Evolutionary conservation across 2,113 vertebrate genomes (phyloP).

Genomic region (Jaculus jaculus): DNA sequence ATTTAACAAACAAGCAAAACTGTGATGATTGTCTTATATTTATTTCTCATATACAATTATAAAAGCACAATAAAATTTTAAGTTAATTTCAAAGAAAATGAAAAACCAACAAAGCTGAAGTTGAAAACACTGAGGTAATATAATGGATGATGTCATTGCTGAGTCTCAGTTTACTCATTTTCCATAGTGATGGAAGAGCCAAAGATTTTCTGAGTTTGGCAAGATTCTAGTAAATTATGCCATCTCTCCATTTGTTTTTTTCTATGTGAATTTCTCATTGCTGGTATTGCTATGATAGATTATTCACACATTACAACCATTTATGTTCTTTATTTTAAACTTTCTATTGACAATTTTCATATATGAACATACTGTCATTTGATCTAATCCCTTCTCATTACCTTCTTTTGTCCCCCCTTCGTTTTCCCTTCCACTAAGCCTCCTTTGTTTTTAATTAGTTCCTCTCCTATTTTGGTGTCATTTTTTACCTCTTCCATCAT

Average conservation of each 20-base stretch:
- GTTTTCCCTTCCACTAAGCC: too few relatives aligned
- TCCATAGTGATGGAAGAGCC: background rate
- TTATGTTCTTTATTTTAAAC: background rate
- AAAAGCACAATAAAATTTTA: background rate
- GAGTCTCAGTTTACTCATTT: background rate
- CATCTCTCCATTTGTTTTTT: background rate
- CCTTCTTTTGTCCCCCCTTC: too few relatives aligned
- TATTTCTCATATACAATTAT: background rate
- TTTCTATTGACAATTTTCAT: too few relatives aligned
- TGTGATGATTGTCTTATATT: background rate
- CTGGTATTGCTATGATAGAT: too few relatives aligned
- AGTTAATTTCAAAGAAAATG: constrained; percentile 16
- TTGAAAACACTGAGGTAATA: background rate
- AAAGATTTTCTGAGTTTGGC: background rate
- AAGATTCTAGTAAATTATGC: too few relatives aligned
- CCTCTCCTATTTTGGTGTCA: too few relatives aligned
- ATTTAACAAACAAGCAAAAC: constrained; percentile 31
- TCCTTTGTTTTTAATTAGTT: too few relatives aligned
- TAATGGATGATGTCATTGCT: background rate
- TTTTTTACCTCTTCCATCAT: too few relatives aligned
- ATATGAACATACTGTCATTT: too few relatives aligned
- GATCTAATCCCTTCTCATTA: too few relatives aligned
- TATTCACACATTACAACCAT: background rate
- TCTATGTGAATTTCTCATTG: background rate
- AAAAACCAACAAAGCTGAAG: background rate